Conservation (phyloP, 2,888 invertebrate genomes). For the Aspidiotus destructor region DNA sequence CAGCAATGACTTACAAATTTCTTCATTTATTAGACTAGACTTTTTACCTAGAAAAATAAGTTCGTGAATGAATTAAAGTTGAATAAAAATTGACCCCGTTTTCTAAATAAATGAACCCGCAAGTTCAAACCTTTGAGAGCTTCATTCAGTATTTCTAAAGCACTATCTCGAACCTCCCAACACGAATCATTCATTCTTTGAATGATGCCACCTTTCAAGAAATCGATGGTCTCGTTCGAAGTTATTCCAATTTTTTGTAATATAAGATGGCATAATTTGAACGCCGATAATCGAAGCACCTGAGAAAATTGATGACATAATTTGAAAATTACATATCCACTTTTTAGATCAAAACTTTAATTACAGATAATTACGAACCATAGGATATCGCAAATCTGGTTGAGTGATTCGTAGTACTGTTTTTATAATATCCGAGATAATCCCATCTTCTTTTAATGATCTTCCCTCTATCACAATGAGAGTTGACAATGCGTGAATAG, state of each 20-base stretch:
- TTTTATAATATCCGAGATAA: too few relatives aligned
- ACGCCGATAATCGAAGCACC: background rate
- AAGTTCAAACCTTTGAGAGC: background rate
- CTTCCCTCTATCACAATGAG: background rate
- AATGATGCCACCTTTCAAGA: background rate
- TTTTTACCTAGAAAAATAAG: background rate
- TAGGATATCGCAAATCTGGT: too few relatives aligned
- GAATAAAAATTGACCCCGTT: background rate
- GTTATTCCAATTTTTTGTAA: background rate
- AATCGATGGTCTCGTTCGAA: background rate
- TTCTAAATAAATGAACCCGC: background rate
- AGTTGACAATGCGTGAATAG: background rate
- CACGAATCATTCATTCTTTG: background rate
- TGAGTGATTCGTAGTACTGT: too few relatives aligned
- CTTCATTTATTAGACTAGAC: background rate
- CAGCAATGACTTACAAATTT: background rate
- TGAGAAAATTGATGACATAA: background rate
- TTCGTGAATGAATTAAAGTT: background rate
- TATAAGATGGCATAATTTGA: background rate
- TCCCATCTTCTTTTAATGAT: background rate
- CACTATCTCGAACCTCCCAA: constrained; percentile 10
- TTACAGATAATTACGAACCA: too few relatives aligned
- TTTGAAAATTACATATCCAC: too few relatives aligned
- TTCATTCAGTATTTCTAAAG: background rate
- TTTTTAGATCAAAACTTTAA: too few relatives aligned